These are phyloP conservation scores for Lerista edwardsae DNA, from an alignment of 2,797 vertebrate species.

Conservation along the genomic window DNA sequence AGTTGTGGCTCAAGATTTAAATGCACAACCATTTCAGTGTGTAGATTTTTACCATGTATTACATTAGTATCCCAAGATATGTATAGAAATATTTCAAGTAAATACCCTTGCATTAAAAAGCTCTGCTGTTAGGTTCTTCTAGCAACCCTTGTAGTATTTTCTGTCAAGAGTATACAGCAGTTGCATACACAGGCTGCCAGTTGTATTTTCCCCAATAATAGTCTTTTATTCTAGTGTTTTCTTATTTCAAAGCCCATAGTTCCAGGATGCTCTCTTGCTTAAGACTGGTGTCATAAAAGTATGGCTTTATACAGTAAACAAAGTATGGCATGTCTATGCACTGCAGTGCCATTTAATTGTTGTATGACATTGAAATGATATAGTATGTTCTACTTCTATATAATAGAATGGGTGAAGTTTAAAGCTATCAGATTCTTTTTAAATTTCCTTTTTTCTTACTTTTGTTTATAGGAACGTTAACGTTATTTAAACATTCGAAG, in stretches of 20 bases:
- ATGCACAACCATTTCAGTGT: background rate
- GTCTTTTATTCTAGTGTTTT: background rate
- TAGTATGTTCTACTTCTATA: background rate
- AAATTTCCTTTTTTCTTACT: background rate
- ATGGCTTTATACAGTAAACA: no score
- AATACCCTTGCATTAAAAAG: background rate
- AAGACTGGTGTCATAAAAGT: background rate
- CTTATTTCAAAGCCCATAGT: background rate
- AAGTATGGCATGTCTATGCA: no score
- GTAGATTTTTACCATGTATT: background rate
- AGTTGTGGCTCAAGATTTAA: background rate
- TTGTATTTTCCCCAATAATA: background rate
- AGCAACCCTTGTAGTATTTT: background rate
- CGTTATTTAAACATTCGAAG: constrained; percentile 39
- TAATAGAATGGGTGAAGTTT: background rate
- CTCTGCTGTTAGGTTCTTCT: background rate
- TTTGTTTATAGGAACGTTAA: constrained; percentile 28
- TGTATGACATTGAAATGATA: background rate
- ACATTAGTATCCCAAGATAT: background rate
- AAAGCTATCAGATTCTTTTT: background rate
- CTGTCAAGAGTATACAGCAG: background rate
- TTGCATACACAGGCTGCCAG: background rate
- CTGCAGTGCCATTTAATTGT: accelerated
- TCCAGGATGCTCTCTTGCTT: background rate
- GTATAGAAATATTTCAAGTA: background rate